Evolutionary conservation across 2,888 invertebrate species (phyloP), one percentile per base, ranked within the genome.

Genomic region (Aphrophora alni): DNA sequence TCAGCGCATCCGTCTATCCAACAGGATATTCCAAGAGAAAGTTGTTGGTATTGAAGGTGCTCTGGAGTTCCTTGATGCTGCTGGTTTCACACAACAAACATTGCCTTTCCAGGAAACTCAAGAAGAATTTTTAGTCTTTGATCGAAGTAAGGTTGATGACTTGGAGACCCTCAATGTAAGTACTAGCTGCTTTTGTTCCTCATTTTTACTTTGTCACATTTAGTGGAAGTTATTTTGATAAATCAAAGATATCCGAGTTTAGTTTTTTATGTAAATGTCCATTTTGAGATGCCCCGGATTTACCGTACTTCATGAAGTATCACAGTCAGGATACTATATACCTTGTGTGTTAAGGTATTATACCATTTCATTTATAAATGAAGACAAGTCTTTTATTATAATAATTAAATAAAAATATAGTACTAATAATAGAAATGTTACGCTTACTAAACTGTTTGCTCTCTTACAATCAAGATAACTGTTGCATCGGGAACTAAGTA

Each of bases 1-100:
- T 88, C 93, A 94, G 85, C 96, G 95, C 89, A 98, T 99, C 78
- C 91, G 97, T 84, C 92, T 95, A 90, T 92, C 92, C 2, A 98
- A 98, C 88, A 93, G 93, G 90, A 92, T 91, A 77, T 97, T 95
- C 86, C 90, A 91, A 85, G 97, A 98, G 78, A 93, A 95, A 87
- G 96, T 98, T 0, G 90, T 92, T 21, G 92, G 93, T 0, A 89
- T 97, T 33, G 94, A 96, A 85, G 98, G 98, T 0, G 91, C 95
- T 0, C 89, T 93, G 85, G 96, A 97, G 85, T 92, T 98, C 82
- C 88, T 98, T 0, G 87, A 91, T 83, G 96, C 96, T 0, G 95
- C 95, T 8, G 98, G 98, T 0, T 98, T 98, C 88, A 88, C 88
- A 1, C 91, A 92, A 85, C 88, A 92, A 82, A 89, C 88, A 82